Evolutionary conservation across 2,797 vertebrate species (phyloP), one percentile per base, ranked within the genome.

Genomic region (Sparidentex hasta): DNA sequence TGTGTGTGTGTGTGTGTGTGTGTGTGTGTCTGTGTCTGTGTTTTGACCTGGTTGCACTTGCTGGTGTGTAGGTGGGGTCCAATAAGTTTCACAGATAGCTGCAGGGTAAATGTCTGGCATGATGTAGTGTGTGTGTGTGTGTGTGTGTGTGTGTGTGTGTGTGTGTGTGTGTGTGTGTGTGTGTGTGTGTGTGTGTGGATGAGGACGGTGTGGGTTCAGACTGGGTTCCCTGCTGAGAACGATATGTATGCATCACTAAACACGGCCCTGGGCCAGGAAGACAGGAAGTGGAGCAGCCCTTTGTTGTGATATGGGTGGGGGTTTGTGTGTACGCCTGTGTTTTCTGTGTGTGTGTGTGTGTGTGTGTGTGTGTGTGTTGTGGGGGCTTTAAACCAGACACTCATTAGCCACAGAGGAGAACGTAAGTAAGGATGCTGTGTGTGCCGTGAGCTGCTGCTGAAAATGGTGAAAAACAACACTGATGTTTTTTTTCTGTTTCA

Each of bases 201-300:
- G 18, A 29, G 9, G 29, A 33, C 7, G 41, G 50, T 33, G 57
- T 23, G 38, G 38, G 65, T 55, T 58, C 56, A 38, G 71, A 71
- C 57, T 29, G 50, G 66, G 56, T 65, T 76, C 85, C 85, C 87
- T 75, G 56, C 82, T 84, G 86, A 70, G 79, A 70, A 56, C n/a
- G 7, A 68, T 50, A 25, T 75, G 50, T 64, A 68, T 80, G 89
- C 82, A 84, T 87, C 82, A 13, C 63, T 80, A 74, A 87, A 82
- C 82, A 80, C 21, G 5, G 78, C 86, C 78, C n/a, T 48, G 51
- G 75, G 86, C 76, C 74, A 77, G 63, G 71, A 68, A 67, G 72
- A 86, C 87, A 83, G 90, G 87, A 91, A 91, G 79, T 57, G 73
- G 47, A 78, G 64, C 71, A 82, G 86, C 81, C 84, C 71, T 90